Conservation (phyloP, 2,888 invertebrate genomes). For the Catocala nupta region DNA sequence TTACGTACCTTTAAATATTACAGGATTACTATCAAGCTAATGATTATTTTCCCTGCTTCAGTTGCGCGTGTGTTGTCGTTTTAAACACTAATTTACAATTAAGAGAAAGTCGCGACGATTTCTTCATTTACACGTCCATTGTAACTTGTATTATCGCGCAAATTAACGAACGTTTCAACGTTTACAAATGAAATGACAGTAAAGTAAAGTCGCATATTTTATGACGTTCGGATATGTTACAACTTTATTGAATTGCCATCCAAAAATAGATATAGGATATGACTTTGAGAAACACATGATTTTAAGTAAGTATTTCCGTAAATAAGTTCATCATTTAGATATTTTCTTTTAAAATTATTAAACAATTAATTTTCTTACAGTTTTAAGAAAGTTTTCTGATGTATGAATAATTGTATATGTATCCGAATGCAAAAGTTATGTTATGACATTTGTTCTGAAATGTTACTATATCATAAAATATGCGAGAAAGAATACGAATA, state of each 20-base stretch:
- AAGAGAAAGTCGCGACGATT: conserved; percentile 62
- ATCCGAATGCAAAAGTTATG: conserved; percentile 9
- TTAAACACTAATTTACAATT: conserved; percentile 51
- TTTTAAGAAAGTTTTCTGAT: too few relatives aligned
- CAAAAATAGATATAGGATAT: neutral
- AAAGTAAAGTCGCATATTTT: conserved; percentile 37
- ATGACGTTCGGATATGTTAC: conserved; percentile 29
- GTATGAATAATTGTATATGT: neutral
- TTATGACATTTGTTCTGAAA: conserved; percentile 21
- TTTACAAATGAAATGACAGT: conserved; percentile 50
- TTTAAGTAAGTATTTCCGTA: too few relatives aligned
- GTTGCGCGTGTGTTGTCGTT: conserved; percentile 33
- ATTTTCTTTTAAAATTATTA: too few relatives aligned
- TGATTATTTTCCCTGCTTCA: conserved; percentile 32
- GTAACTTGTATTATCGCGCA: conserved; percentile 66
- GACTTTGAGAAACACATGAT: too few relatives aligned
- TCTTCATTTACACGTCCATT: conserved; percentile 67
- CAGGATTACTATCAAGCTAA: conserved; percentile 31
- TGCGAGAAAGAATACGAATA: too few relatives aligned
- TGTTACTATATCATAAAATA: conserved; percentile 33
- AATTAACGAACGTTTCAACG: conserved; percentile 55
- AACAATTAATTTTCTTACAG: too few relatives aligned
- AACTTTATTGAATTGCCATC: neutral
- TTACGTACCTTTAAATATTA: conserved; percentile 59
- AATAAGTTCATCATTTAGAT: too few relatives aligned